A percentile compares a stretch with the other conserved stretches of the same genome.
These are phyloP conservation scores for Corydoras maculifer DNA, from an alignment of 2,113 vertebrate species.

Conservation along the genomic window DNA sequence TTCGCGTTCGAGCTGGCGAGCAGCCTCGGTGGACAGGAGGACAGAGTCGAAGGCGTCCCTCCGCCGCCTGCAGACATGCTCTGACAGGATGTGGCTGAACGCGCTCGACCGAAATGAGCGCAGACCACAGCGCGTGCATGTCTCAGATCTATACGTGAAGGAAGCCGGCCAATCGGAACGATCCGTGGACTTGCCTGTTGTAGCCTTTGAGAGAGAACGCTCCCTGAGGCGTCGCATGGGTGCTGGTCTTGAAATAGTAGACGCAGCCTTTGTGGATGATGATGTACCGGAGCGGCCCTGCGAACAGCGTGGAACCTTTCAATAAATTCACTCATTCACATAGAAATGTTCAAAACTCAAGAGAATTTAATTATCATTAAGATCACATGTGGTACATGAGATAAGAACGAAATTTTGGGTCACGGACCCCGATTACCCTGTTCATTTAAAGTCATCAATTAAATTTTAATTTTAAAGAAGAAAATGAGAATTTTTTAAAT, in stretches of 20 bases:
- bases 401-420: too few relatives aligned
- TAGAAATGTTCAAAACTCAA: too few relatives aligned
- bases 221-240: conserved; percentile 85
- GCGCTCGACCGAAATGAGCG: neutral
- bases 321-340: neutral
- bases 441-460: too few relatives aligned
- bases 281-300: conserved; percentile 91
- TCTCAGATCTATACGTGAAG: too few relatives aligned
- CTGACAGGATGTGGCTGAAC: conserved; percentile 40
- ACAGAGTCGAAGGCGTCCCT: neutral
- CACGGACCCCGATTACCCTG: too few relatives aligned
- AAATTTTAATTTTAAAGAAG: too few relatives aligned
- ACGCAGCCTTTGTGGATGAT: conserved; percentile 90
- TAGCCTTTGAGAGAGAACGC: conserved; percentile 95
- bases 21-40: neutral
- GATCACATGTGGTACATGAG: too few relatives aligned
- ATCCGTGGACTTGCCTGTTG: conserved; percentile 77
- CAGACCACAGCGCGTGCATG: too few relatives aligned
- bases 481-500: too few relatives aligned
- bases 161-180: neutral
- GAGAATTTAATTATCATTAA: too few relatives aligned
- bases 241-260: conserved; percentile 96
- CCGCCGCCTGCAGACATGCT: neutral
- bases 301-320: neutral
- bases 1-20: too few relatives aligned